These are phyloP conservation scores for Thumatha senex DNA, from an alignment of 2,888 invertebrate genomes.

Conservation along the genomic window DNA sequence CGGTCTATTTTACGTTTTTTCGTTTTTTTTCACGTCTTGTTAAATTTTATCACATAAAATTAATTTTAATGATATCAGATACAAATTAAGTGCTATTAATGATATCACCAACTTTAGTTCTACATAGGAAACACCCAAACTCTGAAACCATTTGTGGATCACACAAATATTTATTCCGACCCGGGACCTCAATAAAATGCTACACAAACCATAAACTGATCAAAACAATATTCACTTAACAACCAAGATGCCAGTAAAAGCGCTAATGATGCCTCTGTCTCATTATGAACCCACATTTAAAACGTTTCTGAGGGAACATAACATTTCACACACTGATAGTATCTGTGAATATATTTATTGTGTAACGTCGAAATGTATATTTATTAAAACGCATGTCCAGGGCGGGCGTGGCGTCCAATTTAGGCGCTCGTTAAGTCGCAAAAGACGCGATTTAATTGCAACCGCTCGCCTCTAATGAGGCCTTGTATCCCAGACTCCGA, in stretches of 20 bases:
- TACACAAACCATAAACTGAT: too few species aligned
- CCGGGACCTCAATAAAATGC: too few species aligned
- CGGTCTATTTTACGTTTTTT: too few species aligned
- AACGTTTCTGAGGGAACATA: constrained; percentile 24
- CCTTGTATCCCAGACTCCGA: constrained; percentile 64
- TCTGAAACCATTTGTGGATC: too few species aligned
- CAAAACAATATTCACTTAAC: neutral
- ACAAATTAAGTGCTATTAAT: too few species aligned
- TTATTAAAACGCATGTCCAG: constrained; percentile 71
- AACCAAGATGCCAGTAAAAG: neutral
- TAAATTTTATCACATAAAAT: too few species aligned
- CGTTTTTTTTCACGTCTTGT: too few species aligned
- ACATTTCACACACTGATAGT: constrained; percentile 42
- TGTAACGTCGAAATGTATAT: constrained; percentile 52
- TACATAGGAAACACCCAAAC: too few species aligned
- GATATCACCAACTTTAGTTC: too few species aligned
- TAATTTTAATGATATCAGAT: too few species aligned
- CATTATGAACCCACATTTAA: constrained; percentile 33
- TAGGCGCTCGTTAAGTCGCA: constrained; percentile 78
- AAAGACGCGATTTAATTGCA: constrained; percentile 82
- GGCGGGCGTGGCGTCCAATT: constrained; percentile 70
- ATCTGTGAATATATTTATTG: constrained; percentile 53
- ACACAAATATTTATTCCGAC: too few species aligned
- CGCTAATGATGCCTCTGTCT: constrained; percentile 9
- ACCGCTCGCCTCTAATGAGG: constrained; percentile 79